A percentile compares a stretch with the other conserved stretches of the same genome.
phyloP scores from a whole-genome alignment of 2,113 vertebrate genomes.

The Elephantulus edwardii region DNA sequence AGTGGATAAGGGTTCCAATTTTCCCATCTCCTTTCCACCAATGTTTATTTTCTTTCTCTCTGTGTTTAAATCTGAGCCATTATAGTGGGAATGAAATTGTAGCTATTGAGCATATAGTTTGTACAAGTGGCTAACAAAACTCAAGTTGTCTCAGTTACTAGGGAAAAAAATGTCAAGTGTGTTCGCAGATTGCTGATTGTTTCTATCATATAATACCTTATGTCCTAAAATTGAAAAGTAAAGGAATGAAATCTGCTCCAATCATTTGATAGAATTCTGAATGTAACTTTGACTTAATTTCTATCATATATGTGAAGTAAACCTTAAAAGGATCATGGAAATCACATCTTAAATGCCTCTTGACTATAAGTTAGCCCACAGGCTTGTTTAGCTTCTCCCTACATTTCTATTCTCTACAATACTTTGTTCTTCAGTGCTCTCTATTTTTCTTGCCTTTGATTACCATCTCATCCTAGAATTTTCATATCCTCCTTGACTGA shows the following conservation, averaged over 20 bases:
- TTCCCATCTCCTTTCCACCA: neutral
- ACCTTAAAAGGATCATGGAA: neutral
- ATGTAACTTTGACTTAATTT: neutral
- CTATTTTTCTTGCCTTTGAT: conserved; percentile 49
- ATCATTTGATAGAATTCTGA: conserved; percentile 16
- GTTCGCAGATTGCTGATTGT: neutral
- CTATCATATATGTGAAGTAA: conserved; percentile 12
- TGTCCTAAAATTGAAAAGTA: neutral
- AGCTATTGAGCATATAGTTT: neutral
- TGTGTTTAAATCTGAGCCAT: neutral
- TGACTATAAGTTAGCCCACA: neutral
- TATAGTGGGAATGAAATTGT: neutral
- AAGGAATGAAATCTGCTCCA: neutral
- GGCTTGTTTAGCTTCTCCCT: neutral
- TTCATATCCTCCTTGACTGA: conserved; percentile 58
- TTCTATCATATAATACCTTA: neutral
- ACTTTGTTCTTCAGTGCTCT: conserved; percentile 30
- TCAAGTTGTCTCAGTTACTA: neutral
- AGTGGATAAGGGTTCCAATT: neutral
- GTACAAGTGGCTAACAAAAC: neutral
- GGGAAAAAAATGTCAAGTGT: neutral
- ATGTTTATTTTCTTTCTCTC: neutral
- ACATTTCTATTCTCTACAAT: neutral
- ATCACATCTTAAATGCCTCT: neutral
- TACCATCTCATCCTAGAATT: conserved; percentile 18